Evolutionary conservation across 2,113 vertebrate species (phyloP).

Genomic region (Cavia aperea): DNA sequence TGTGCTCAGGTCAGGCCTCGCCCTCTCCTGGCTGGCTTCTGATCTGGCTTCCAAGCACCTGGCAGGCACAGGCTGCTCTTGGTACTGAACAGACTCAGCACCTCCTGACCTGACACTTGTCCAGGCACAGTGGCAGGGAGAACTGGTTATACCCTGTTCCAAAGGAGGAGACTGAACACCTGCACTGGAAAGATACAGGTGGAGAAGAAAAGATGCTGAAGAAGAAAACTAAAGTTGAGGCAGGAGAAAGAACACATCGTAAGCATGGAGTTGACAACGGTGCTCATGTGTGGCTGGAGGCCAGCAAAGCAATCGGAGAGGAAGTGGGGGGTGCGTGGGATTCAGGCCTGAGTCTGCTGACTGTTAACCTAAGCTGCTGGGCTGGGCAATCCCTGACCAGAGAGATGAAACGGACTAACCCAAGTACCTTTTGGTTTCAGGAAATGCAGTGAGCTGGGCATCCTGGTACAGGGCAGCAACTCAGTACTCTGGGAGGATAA

Average conservation of each 20-base stretch:
- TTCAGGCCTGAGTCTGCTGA: not conserved
- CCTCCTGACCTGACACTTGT: too few species aligned
- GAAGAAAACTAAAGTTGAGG: not conserved
- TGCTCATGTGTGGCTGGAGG: not conserved
- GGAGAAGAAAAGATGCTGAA: not conserved
- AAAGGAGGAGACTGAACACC: not conserved
- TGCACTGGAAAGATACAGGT: not conserved
- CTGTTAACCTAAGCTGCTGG: too few species aligned
- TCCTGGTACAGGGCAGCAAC: not conserved
- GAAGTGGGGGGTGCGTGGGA: accelerated
- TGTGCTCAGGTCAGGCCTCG: accelerated
- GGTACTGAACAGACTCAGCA: not conserved
- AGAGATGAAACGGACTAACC: not conserved
- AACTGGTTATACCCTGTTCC: not conserved
- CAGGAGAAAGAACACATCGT: not conserved
- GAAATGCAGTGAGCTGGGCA: not conserved
- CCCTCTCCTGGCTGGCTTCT: not conserved
- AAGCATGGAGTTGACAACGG: not conserved
- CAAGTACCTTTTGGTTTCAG: not conserved
- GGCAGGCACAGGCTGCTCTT: not conserved
- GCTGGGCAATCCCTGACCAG: not conserved
- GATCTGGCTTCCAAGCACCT: not conserved
- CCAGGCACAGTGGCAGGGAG: not conserved
- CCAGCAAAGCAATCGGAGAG: not conserved
- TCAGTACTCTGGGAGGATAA: not conserved